These are phyloP conservation scores for Karalla daura DNA, from an alignment of 2,797 vertebrate species.

Conservation along the genomic window DNA sequence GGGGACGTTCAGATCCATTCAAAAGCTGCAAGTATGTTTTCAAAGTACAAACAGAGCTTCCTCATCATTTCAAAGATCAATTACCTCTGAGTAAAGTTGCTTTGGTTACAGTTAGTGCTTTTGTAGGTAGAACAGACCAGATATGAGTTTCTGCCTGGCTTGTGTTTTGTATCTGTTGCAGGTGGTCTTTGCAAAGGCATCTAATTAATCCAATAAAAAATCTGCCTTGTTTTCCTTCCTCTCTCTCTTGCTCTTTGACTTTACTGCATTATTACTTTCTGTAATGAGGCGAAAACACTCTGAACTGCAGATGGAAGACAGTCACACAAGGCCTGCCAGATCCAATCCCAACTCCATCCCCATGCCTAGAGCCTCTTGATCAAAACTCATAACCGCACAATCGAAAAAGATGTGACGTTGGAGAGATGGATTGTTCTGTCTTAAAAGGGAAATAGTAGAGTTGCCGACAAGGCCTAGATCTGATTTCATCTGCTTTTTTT, in stretches of 20 bases:
- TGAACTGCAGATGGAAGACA: conserved; percentile 76
- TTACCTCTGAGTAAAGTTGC: conserved; percentile 52
- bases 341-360: conserved; percentile 53
- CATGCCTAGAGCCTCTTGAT: conserved; percentile 54
- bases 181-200: conserved; percentile 81
- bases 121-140: conserved; percentile 45
- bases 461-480: neutral
- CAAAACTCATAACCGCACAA: conserved; percentile 54
- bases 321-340: conserved; percentile 59
- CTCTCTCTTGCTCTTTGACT: conserved; percentile 79
- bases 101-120: conserved; percentile 45
- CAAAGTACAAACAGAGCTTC: conserved; percentile 57
- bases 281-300: conserved; percentile 84
- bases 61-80: conserved; percentile 51
- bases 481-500: neutral
- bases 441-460: conserved; percentile 1
- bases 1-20: conserved; percentile 54
- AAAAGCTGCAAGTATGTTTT: conserved; percentile 49
- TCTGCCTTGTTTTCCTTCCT: conserved; percentile 74
- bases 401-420: conserved; percentile 46
- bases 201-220: conserved; percentile 85
- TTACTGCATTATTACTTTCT: conserved; percentile 87
- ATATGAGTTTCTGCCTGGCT: conserved; percentile 57
- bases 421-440: conserved; percentile 41
- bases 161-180: conserved; percentile 79